Conservation (phyloP, 2,888 invertebrate genomes). For the Acrobasis consociella region DNA sequence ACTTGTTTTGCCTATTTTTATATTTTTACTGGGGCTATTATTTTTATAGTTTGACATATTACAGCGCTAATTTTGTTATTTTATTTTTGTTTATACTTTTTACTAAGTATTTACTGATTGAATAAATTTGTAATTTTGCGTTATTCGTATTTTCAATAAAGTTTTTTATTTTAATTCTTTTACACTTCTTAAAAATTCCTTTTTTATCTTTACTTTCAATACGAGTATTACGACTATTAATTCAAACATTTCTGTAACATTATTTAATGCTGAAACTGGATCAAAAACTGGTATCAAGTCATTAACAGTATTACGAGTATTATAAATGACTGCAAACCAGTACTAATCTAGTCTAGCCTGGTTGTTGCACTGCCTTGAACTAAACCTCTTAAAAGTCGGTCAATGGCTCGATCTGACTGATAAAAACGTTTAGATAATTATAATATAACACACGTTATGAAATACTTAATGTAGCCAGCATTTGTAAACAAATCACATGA, state of each 20-base stretch:
- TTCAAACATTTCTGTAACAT: too few species aligned
- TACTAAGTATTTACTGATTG: too few species aligned
- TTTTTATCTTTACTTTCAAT: too few species aligned
- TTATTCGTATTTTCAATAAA: too few species aligned
- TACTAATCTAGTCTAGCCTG: constrained; percentile 4
- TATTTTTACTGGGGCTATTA: too few species aligned
- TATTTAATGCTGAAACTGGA: neutral
- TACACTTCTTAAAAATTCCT: too few species aligned
- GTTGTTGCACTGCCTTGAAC: constrained; percentile 7
- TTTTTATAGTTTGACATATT: too few species aligned
- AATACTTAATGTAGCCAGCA: constrained; percentile 9
- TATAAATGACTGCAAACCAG: neutral
- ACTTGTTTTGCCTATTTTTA: neutral
- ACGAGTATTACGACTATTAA: too few species aligned
- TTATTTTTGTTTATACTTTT: too few species aligned
- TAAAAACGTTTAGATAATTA: neutral
- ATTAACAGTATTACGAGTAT: neutral
- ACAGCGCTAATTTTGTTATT: too few species aligned
- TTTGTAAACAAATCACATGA: constrained; percentile 11
- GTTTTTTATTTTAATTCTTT: too few species aligned
- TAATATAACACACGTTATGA: neutral
- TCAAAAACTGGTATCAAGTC: neutral
- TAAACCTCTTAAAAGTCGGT: neutral
- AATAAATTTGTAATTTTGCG: too few species aligned
- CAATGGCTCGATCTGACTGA: constrained; percentile 2